These are phyloP conservation scores for Tanytarsus gracilentus DNA, from an alignment of 2,888 invertebrate species.

Conservation along the genomic window DNA sequence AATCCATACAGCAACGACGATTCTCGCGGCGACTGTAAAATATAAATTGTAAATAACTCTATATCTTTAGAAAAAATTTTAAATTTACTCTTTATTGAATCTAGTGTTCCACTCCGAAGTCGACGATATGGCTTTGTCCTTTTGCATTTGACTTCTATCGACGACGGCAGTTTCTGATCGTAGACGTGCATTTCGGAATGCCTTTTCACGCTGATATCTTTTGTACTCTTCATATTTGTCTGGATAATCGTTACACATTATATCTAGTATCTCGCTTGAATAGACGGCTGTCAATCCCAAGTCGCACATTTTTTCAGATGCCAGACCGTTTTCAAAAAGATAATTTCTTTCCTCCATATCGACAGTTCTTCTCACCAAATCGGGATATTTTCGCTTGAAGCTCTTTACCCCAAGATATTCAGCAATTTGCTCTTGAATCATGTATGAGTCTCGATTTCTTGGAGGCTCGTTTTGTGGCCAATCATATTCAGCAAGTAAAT, in stretches of 20 bases:
- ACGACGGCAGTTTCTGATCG: constrained; percentile 50
- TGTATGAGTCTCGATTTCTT: constrained; percentile 62
- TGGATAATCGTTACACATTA: constrained; percentile 92
- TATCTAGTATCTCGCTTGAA: constrained; percentile 71
- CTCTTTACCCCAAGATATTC: constrained; percentile 91
- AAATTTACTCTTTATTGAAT: constrained; percentile 56
- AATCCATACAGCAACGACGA: constrained; percentile 76
- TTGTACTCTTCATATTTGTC: constrained; percentile 89
- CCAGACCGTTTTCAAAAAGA: constrained; percentile 70
- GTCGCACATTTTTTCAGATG: constrained; percentile 86
- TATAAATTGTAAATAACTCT: constrained; percentile 25
- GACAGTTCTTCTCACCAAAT: constrained; percentile 69
- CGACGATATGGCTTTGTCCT: constrained; percentile 72
- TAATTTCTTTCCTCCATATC: constrained; percentile 88
- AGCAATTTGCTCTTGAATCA: constrained; percentile 95
- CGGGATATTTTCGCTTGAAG: constrained; percentile 93
- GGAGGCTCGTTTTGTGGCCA: constrained; percentile 66
- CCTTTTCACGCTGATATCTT: constrained; percentile 48
- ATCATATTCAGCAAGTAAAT: constrained; percentile 85
- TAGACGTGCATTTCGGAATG: constrained; percentile 57
- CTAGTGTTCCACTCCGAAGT: constrained; percentile 82
- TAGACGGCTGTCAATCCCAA: constrained; percentile 87
- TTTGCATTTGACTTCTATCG: constrained; percentile 49
- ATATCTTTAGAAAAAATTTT: neutral
- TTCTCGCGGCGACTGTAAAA: constrained; percentile 56